Percentiles rank a stretch among this genome's conserved stretches.
phyloP scores from a whole-genome alignment of 2,888 invertebrate species.

The Melieria omissa region DNA sequence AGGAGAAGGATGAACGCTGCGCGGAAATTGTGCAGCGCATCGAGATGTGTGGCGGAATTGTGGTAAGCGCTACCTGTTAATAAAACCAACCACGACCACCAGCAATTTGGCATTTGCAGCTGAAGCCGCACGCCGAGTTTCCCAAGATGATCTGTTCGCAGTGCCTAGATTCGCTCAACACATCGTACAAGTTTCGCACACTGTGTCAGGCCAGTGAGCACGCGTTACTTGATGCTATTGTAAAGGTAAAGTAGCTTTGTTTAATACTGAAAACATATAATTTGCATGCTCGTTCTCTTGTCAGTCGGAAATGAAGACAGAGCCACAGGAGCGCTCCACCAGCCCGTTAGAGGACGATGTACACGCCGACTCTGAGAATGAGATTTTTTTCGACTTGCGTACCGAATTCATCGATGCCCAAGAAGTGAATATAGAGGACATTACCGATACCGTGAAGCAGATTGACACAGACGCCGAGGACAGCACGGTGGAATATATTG shows the following conservation, averaged over 20 bases:
- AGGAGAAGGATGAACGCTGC: slow-evolving; percentile 50
- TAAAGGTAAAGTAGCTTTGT: slow-evolving; percentile 51
- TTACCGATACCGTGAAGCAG: slow-evolving; percentile 47
- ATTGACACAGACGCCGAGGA: slow-evolving; percentile 40
- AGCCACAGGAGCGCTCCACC: slow-evolving; percentile 46
- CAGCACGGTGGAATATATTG: slow-evolving; percentile 25
- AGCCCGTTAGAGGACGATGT: slow-evolving; percentile 38
- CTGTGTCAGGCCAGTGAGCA: slow-evolving; percentile 61
- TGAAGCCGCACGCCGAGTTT: slow-evolving; percentile 58
- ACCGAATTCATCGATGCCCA: slow-evolving; percentile 58
- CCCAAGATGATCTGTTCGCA: slow-evolving; percentile 61
- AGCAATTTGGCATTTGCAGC: slow-evolving; percentile 41
- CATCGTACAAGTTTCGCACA: slow-evolving; percentile 58
- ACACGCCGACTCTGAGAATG: slow-evolving; percentile 40
- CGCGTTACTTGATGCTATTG: slow-evolving; percentile 55
- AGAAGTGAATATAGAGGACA: slow-evolving; percentile 51
- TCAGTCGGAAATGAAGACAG: slow-evolving; percentile 57
- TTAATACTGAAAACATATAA: background rate
- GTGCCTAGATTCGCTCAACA: slow-evolving; percentile 54
- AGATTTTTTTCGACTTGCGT: slow-evolving; percentile 51
- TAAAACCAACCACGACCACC: background rate
- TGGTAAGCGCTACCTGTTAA: slow-evolving; percentile 44
- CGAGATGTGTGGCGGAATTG: slow-evolving; percentile 61
- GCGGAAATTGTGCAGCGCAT: slow-evolving; percentile 56
- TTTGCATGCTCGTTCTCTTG: background rate